Evolutionary conservation across 2,888 invertebrate genomes (phyloP).

Genomic region (Anodontia alba): DNA sequence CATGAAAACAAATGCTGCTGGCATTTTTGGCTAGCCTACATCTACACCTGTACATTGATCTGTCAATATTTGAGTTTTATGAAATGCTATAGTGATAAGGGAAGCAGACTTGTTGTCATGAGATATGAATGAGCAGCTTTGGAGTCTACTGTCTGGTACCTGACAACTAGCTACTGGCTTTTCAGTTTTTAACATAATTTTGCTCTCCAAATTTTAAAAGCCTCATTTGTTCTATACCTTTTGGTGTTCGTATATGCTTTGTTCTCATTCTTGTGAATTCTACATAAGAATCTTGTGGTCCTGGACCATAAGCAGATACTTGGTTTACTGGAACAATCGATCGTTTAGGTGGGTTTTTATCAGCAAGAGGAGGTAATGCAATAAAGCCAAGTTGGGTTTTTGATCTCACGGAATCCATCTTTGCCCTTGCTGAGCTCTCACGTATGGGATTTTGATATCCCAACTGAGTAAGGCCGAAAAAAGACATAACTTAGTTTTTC

Average conservation of each 20-base stretch:
- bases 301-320: slow-evolving; percentile 79
- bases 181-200: too few relatives aligned
- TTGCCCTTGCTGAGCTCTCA: slow-evolving; percentile 73
- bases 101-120: too few relatives aligned
- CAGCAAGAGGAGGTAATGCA: slow-evolving; percentile 79
- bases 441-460: slow-evolving; percentile 83
- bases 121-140: too few relatives aligned
- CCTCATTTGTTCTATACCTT: slow-evolving; percentile 64
- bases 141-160: too few relatives aligned
- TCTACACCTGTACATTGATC: too few relatives aligned
- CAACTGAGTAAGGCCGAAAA: slow-evolving; percentile 82
- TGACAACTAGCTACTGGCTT: too few relatives aligned
- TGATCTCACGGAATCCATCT: slow-evolving; percentile 71
- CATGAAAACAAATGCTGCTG: too few relatives aligned
- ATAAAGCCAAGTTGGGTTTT: slow-evolving; percentile 76
- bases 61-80: too few relatives aligned
- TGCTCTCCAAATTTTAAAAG: too few relatives aligned
- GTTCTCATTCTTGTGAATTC: slow-evolving; percentile 80
- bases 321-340: slow-evolving; percentile 81
- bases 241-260: slow-evolving; percentile 80
- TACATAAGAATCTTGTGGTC: slow-evolving; percentile 78
- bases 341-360: slow-evolving; percentile 69
- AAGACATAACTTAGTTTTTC: slow-evolving; percentile 76
- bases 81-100: too few relatives aligned
- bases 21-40: too few relatives aligned